Evolutionary conservation across 2,888 invertebrate species (phyloP), one percentile per base, ranked within the genome.

Genomic region (Sthenelais limicola): DNA sequence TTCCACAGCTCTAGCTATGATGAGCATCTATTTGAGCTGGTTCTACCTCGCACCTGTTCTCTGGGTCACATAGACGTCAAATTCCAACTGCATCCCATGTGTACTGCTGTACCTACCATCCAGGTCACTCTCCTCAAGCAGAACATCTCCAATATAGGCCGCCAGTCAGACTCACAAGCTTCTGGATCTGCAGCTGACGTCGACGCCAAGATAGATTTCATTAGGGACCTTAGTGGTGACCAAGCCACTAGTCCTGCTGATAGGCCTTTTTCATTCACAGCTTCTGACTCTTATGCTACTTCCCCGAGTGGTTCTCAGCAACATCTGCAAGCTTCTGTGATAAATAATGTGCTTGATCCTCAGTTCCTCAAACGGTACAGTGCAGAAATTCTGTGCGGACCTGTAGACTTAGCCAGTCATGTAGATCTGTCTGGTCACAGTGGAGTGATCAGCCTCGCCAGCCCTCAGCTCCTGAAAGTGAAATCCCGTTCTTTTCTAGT

Each of bases 41-140:
- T 95, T 0, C 86, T 97, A 70, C 94, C 95, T 0, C 92, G 93
- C 78, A 92, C 92, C 3, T 83, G 84, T 66, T 91, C 92, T 43
- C 89, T 96, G 71, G 95, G 95, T n/a, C 96, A 96, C 83, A 92
- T 97, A 30, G 96, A 96, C 86, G 92, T 97, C 56, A 93, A 93
- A 78, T 96, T 96, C 84, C 92, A 92, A 0, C 89, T 97, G 38
- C 94, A 94, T 84, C 91, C 92, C 4, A 91, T 93, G 4, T 94
- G 93, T 81, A 91, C 92, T 0, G 91, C 92, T 77, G 90, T 93
- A 52, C 95, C 96, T 0, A 92, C 93, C 62, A 94, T 96, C 80
- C 92, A 94, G 87, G 81, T 94, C 5, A 93, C 92, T 0, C 84
- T 92, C 26, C 88, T 93, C 12, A 91, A 92, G 77, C 93, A 93